These are phyloP conservation scores for Phoxinus dragarum DNA, from an alignment of 2,797 vertebrate genomes.

Conservation along the genomic window DNA sequence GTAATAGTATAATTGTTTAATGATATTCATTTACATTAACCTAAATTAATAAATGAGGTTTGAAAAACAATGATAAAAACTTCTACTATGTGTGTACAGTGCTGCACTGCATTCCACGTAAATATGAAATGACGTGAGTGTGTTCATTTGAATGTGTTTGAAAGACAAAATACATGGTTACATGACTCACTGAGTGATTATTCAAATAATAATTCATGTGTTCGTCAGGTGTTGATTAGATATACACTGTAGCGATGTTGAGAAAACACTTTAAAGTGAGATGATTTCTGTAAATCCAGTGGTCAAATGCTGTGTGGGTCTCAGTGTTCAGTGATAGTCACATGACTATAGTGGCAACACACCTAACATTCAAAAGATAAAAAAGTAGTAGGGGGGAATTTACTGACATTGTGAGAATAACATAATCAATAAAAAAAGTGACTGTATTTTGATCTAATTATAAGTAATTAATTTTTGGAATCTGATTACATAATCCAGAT, in stretches of 20 bases:
- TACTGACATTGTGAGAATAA: not conserved
- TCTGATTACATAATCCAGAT: no score
- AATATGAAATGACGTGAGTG: not conserved
- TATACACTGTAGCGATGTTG: no score
- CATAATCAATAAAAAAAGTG: not conserved
- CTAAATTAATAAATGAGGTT: not conserved
- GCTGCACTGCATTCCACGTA: not conserved
- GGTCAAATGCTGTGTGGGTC: no score
- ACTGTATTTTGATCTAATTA: not conserved
- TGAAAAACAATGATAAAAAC: not conserved
- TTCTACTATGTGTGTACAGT: not conserved
- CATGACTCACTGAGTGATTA: not conserved
- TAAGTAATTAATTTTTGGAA: not conserved
- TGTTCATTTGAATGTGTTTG: not conserved
- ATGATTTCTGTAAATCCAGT: no score
- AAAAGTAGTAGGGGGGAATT: not conserved
- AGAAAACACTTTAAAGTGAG: no score
- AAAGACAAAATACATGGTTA: not conserved
- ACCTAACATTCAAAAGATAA: no score
- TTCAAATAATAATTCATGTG: not conserved
- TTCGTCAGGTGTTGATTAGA: no score
- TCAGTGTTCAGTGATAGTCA: no score
- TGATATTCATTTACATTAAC: not conserved
- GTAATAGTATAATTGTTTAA: not conserved
- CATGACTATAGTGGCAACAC: no score